phyloP scores from a whole-genome alignment of 2,797 vertebrate genomes.

The Coendou prehensilis region DNA sequence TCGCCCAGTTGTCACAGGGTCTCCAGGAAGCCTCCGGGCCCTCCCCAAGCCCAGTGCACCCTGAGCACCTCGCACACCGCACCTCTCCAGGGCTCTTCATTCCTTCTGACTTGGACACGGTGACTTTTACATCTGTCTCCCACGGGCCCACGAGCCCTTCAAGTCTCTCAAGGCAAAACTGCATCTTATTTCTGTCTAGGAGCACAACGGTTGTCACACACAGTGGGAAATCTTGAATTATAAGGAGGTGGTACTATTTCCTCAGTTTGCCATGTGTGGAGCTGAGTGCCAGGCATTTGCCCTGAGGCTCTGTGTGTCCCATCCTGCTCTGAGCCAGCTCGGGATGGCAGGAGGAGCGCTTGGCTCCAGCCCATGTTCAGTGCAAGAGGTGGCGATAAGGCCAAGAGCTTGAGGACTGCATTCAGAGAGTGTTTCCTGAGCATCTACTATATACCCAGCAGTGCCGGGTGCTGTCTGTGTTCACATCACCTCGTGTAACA shows the following conservation, averaged over 20 bases:
- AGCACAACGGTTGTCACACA: not conserved
- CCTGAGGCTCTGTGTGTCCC: not conserved
- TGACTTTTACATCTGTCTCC: not conserved
- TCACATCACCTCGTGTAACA: not conserved
- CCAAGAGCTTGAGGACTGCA: not conserved
- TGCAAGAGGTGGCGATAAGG: not conserved
- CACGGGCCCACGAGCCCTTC: accelerated
- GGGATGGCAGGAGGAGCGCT: too few species aligned
- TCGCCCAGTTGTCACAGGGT: not conserved
- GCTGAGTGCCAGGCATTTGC: not conserved
- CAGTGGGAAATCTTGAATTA: not conserved
- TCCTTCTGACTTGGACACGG: not conserved
- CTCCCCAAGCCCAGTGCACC: not conserved
- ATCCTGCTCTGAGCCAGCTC: not conserved
- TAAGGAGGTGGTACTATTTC: not conserved
- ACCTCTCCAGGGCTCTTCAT: not conserved
- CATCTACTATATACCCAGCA: not conserved
- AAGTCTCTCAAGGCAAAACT: not conserved
- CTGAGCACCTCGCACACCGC: accelerated
- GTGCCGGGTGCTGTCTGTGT: too few species aligned
- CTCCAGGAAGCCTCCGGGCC: not conserved
- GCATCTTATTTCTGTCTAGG: not conserved
- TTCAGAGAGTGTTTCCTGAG: not conserved
- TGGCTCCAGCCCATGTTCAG: not conserved
- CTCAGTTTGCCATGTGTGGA: not conserved